Evolutionary conservation across 1,140 invertebrate genomes (phyloP).

Genomic region (Sycophila sp.): DNA sequence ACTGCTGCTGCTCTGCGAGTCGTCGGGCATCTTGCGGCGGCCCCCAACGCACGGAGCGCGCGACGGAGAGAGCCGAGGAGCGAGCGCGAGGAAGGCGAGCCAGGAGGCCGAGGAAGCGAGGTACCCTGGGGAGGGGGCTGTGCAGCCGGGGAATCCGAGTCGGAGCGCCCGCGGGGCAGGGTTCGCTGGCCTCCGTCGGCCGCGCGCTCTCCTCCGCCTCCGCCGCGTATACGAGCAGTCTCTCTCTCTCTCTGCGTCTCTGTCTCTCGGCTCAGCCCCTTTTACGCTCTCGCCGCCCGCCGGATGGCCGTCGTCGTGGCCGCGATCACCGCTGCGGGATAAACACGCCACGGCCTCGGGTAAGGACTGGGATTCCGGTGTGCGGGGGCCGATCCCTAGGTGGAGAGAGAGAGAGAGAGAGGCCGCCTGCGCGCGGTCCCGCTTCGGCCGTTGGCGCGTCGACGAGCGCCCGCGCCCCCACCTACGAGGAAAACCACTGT

Average conservation of each 20-base stretch:
- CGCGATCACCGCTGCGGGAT: not conserved
- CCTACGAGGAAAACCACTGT: not conserved
- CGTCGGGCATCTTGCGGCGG: conserved; percentile 22
- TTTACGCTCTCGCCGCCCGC: not conserved
- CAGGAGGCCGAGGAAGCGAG: not conserved
- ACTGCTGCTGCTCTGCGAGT: not conserved
- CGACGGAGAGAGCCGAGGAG: not conserved
- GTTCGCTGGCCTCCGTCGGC: not conserved
- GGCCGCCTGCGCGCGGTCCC: too few species aligned
- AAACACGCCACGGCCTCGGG: too few species aligned
- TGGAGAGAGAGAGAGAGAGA: too few species aligned
- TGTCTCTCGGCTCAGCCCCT: not conserved
- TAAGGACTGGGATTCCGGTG: too few species aligned
- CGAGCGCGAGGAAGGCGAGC: not conserved
- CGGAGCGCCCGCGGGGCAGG: too few species aligned
- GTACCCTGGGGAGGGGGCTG: too few species aligned
- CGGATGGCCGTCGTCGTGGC: not conserved
- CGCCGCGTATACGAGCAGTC: not conserved
- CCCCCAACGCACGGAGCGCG: not conserved
- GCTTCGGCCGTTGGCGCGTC: too few species aligned
- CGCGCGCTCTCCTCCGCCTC: not conserved
- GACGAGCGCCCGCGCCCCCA: not conserved
- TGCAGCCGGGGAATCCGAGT: too few species aligned
- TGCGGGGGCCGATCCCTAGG: too few species aligned
- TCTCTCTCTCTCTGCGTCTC: not conserved